A percentile compares a stretch with the other conserved stretches of the same genome.
These are phyloP conservation scores for Macropis europaea DNA, from an alignment of 2,888 invertebrate species.

Conservation along the genomic window DNA sequence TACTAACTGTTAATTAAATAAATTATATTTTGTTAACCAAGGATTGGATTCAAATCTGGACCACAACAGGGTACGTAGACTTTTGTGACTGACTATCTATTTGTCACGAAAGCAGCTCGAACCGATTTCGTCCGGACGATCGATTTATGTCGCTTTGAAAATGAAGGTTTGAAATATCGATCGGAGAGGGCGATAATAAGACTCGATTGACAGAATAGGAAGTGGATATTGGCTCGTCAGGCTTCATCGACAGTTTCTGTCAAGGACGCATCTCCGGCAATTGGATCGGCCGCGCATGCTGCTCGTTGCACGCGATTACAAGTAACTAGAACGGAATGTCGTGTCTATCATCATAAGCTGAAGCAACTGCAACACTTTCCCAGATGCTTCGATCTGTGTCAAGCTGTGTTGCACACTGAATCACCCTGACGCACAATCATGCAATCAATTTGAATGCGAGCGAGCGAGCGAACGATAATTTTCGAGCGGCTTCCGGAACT, in stretches of 20 bases:
- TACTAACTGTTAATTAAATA: too few relatives aligned
- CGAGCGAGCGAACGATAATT: background rate
- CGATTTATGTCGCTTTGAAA: background rate
- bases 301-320: background rate
- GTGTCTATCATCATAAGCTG: conserved; percentile 21
- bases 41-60: too few relatives aligned
- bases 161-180: background rate
- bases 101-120: too few relatives aligned
- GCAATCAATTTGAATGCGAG: background rate
- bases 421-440: background rate
- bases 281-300: background rate
- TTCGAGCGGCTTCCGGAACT: background rate
- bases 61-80: too few relatives aligned
- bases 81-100: too few relatives aligned
- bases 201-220: conserved; percentile 19
- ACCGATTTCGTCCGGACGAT: too few relatives aligned
- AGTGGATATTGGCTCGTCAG: background rate
- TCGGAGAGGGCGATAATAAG: background rate
- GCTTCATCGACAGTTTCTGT: conserved; percentile 8
- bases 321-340: conserved; percentile 43
- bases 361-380: conserved; percentile 34
- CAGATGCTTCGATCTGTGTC: conserved; percentile 33
- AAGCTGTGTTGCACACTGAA: background rate
- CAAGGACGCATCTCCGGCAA: conserved; percentile 3
- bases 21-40: too few relatives aligned